Base-by-base conservation (phyloP, 2,113 vertebrate genomes). In the Hippocampus barbouri region DNA sequence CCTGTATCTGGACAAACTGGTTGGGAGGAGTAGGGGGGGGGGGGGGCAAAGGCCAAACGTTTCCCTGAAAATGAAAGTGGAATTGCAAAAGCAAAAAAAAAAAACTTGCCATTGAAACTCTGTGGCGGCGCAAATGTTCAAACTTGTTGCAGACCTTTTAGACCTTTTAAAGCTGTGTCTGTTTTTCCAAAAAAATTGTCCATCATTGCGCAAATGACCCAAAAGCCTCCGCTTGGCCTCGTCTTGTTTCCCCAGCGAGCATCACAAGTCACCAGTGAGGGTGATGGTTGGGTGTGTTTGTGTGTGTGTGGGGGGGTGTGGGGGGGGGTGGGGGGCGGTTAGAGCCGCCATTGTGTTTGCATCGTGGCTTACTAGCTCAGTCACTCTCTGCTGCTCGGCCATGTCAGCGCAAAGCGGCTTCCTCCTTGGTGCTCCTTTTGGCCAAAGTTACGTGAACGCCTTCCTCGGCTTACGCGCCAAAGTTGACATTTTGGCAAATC, bases 1-100 rank as follows among this genome's bases (percentile, higher is more conserved):
- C 63, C 11, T 60, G 69, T 65, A 68, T 78, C 86, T 91, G 91
- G 92, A 91, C 89, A 89, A 91, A 93, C 92, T 89, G 91, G 92
- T 93, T 90, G 81, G 80, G 30, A 1, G 65, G 56, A 70, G n/a
- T n/a, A n/a, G 72, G 9, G 51, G 2, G 27, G 27, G 27, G 30
- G 34, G 65, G 71, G 67, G 49, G 62, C 80, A 83, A 66, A 70
- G 65, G 57, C 72, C 20, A 69, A 68, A 51, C 85, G 80, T 85
- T 89, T 88, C 82, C 61, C 78, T 82, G 79, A 80, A 83, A 87
- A 88, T 83, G 85, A 70, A 73, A 70, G 38, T 82, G 78, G 83
- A 90, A 84, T 88, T 86, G 79, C 72, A 76, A 86, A 89, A 84
- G 80, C 80, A 80, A 30, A 30, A 30, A 30, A 30, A 38, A 38